Base-by-base conservation (phyloP, 2,888 invertebrate species). In the Dynastes tityus region DNA sequence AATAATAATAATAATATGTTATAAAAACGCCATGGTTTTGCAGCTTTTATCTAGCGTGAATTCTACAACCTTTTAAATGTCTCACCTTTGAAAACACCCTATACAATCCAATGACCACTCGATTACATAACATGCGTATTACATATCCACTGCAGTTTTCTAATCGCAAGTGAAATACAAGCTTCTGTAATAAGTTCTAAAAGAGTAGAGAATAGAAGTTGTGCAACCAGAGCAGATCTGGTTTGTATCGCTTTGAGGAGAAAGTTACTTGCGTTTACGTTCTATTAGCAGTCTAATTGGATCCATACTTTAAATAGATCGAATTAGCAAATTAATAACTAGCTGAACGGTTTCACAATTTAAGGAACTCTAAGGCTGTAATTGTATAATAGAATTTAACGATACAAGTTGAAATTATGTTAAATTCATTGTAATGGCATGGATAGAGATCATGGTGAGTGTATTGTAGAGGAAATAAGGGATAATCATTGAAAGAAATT, bases 251-350 rank as follows among this genome's bases (percentile, higher is more conserved):
- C 16, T 55, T 16, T n/a, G 55, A 55, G 13, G 55, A 55, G 55
- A 55, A 55, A 55, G 55, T 55, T 55, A 55, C n/a, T 55, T 55
- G n/a, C n/a, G 55, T 55, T 55, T 16, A 8, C n/a, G 55, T 55
- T 22, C 5, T 16, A 13, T 55, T 55, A 55, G 55, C 13, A 0
- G 13, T 55, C 55, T 55, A 55, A 55, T 55, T 55, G 22, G 13
- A 55, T 45, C 45, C 45, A 11, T 55, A 22, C 16, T 22, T 55
- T 16, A 55, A 55, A 22, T 22, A 22, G 22, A 55, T 2, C 22
- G n/a, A 55, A 55, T 55, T 55, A 55, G 55, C 22, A 13, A 55
- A 55, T 55, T 55, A n/a, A 55, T 22, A 55, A 55, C 55, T 45
- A 45, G 2, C 9, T 55, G n/a, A n/a, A n/a, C 55, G 2, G 13